Evolutionary conservation across 2,113 vertebrate genomes (phyloP), one percentile per base, ranked within the genome.

Genomic region (Rhineura floridana): DNA sequence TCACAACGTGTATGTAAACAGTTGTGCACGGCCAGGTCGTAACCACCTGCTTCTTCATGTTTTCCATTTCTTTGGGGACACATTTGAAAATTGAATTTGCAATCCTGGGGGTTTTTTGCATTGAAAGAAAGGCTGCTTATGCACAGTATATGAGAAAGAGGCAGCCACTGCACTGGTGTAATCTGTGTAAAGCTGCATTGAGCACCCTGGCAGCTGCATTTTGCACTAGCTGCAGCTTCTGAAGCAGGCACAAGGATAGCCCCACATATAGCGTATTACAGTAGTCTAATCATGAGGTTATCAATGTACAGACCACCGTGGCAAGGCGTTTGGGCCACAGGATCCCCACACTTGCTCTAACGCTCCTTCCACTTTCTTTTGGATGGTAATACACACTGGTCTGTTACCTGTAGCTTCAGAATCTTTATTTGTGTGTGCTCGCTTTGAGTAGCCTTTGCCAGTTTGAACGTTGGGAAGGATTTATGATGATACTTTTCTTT

Each of bases 391-490:
- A n/a, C 50, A 23, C 9, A 3, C 46, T 25, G 81, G 9, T 63
- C 0, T 81, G 13, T 81, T 92, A 77, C 0, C 0, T 81, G 75
- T 88, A 62, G 0, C 0, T 82, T 0, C 72, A 1, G 1, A 42
- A 36, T 28, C 44, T 84, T 17, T 84, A 42, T 28, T 28, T 36
- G 15, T 63, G 21, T n/a, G 28, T 33, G 33, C n/a, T n/a, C 33
- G 39, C 7, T 46, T 83, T 67, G 63, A 82, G 81, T 19, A 23
- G 25, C 11, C 52, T 81, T 59, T 62, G 39, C 42, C n/a, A 0
- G 39, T 44, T 46, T 36, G 81, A 83, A n/a, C 8, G 6, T 25
- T 36, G 4, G 25, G 36, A 36, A 84, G 82, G 50, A 36, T 84
- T 19, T 48, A 9, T 21, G 17, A 33, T 6, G 30, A 2, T 76